Percentiles rank a stretch among this genome's conserved stretches.
These are phyloP conservation scores for Gymnothorax javanicus DNA, from an alignment of 2,797 vertebrate genomes.

Conservation along the genomic window DNA sequence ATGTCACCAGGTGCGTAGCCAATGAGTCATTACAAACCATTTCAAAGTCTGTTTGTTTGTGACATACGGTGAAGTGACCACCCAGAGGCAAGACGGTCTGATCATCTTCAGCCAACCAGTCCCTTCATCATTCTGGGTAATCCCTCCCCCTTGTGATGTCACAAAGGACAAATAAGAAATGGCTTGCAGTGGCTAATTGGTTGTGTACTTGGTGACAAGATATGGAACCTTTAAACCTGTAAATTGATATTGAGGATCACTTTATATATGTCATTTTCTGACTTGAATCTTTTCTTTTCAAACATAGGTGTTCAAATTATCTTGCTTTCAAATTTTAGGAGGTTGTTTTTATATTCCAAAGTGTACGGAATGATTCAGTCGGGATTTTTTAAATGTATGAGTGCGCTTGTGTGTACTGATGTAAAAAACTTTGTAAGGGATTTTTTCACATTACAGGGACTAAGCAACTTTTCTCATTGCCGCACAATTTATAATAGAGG, in stretches of 20 bases:
- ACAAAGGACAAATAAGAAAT: no score
- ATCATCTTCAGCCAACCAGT: no score
- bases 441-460: constrained; percentile 30
- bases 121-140: no score
- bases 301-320: constrained; percentile 40
- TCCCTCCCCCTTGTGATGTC: no score
- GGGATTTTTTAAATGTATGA: constrained; percentile 28
- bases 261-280: constrained; percentile 30
- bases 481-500: constrained; percentile 44
- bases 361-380: constrained; percentile 45
- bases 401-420: constrained; percentile 34
- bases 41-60: no score
- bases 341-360: constrained; percentile 62
- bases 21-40: no score
- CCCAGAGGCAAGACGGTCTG: no score
- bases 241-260: constrained; percentile 34
- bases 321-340: constrained; percentile 36
- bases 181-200: no score
- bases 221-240: constrained; percentile 33
- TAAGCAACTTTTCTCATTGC: constrained; percentile 39
- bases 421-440: constrained; percentile 45
- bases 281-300: constrained; percentile 54
- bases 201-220: no score
- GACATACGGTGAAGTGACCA: no score
- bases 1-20: no score